These are phyloP conservation scores for Cyprinodon tularosa DNA, from an alignment of 2,113 vertebrate genomes.

Conservation along the genomic window DNA sequence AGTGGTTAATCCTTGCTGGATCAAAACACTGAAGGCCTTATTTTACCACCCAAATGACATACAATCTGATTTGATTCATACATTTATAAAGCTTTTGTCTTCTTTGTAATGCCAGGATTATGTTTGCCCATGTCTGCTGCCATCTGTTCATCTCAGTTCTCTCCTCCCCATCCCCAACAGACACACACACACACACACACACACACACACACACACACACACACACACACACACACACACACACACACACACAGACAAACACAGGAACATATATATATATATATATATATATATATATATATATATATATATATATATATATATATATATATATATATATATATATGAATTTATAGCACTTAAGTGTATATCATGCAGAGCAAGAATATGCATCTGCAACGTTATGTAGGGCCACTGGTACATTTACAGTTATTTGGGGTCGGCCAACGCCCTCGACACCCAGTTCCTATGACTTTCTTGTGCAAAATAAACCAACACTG, in stretches of 20 bases:
- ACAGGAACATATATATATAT: too few species aligned
- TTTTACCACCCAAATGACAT: conserved; percentile 16
- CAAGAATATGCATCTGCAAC: conserved; percentile 3
- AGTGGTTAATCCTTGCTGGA: neutral
- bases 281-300: too few species aligned
- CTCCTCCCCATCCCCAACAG: neutral
- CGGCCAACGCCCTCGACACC: conserved; percentile 46
- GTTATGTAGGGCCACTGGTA: conserved; percentile 3
- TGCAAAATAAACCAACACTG: conserved; percentile 45
- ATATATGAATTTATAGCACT: neutral
- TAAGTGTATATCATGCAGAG: conserved; percentile 3
- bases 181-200: neutral
- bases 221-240: too few species aligned
- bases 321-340: conserved; percentile 4
- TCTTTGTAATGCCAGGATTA: conserved; percentile 64
- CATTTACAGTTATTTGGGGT: conserved; percentile 53
- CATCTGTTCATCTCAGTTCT: conserved; percentile 51
- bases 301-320: too few species aligned
- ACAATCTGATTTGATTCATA: conserved; percentile 41
- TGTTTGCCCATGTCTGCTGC: conserved; percentile 43
- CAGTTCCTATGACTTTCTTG: conserved; percentile 20
- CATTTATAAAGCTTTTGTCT: conserved; percentile 27
- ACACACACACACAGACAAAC: too few species aligned
- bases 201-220: neutral
- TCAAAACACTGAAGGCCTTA: neutral